Percentiles rank a stretch among this genome's conserved stretches.
Conservation (phyloP, 2,888 invertebrate species). For the Pachymerium ferrugineum region DNA sequence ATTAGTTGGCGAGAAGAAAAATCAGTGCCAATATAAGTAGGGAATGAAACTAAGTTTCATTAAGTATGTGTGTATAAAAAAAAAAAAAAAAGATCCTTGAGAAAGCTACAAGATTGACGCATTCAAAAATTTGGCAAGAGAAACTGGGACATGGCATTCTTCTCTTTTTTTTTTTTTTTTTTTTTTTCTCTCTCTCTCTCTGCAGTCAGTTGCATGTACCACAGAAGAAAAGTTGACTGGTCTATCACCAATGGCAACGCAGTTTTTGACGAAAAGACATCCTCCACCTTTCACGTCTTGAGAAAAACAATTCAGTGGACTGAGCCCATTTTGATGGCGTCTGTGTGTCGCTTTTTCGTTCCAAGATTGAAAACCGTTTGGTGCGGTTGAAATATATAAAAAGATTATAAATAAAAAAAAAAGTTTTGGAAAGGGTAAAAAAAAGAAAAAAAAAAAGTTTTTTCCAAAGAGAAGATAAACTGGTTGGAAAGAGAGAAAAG, state of each 20-base stretch:
- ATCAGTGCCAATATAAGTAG: background rate
- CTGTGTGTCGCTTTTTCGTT: background rate
- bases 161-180: background rate
- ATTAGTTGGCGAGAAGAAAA: background rate
- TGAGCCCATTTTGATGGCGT: background rate
- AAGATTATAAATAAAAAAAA: background rate
- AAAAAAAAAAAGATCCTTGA: background rate
- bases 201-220: conserved; percentile 15
- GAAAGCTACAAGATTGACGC: conserved; percentile 11
- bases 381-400: background rate
- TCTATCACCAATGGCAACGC: conserved; percentile 1
- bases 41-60: background rate
- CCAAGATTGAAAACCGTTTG: background rate
- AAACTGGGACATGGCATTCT: conserved; percentile 11
- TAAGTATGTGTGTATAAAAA: background rate
- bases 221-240: conserved; percentile 1
- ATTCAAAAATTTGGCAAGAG: conserved; percentile 18
- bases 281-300: conserved; percentile 13
- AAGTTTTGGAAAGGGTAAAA: too few species aligned
- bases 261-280: background rate
- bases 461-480: background rate
- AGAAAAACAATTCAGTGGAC: background rate
- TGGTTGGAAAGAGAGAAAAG: too few species aligned
- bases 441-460: background rate
- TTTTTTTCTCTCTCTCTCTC: background rate